Conservation (phyloP, 2,888 invertebrate genomes). For the Pachycephus smyrnensis region DNA sequence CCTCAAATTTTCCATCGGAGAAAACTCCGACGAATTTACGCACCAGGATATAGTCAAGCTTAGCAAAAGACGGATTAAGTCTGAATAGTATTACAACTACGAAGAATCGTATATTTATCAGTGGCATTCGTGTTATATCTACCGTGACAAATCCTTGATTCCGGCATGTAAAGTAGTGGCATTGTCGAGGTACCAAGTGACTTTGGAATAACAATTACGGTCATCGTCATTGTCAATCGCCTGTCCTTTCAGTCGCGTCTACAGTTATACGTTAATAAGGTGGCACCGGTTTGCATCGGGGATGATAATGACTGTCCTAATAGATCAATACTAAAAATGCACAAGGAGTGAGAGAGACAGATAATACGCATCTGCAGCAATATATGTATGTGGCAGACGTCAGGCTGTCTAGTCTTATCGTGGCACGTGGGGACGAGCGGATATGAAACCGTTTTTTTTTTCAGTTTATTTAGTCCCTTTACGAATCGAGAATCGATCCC, state of each 20-base stretch:
- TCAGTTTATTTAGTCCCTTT: not conserved
- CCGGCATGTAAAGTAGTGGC: not conserved
- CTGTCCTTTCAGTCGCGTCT: not conserved
- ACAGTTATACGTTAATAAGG: not conserved
- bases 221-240: not conserved
- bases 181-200: not conserved
- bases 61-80: not conserved
- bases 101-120: not conserved
- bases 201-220: not conserved
- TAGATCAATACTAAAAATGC: not conserved
- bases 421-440: not conserved
- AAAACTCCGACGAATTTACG: not conserved
- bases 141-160: not conserved
- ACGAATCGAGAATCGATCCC: not conserved
- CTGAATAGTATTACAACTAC: not conserved
- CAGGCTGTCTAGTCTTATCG: not conserved
- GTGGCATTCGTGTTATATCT: not conserved
- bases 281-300: not conserved
- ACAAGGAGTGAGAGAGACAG: not conserved
- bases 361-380: not conserved
- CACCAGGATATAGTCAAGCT: not conserved
- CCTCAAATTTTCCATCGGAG: not conserved
- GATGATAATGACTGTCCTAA: not conserved
- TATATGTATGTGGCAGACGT: not conserved
- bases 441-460: not conserved